phyloP scores from a whole-genome alignment of 1,140 invertebrate species.

The Brevipalpus yothersi region DNA sequence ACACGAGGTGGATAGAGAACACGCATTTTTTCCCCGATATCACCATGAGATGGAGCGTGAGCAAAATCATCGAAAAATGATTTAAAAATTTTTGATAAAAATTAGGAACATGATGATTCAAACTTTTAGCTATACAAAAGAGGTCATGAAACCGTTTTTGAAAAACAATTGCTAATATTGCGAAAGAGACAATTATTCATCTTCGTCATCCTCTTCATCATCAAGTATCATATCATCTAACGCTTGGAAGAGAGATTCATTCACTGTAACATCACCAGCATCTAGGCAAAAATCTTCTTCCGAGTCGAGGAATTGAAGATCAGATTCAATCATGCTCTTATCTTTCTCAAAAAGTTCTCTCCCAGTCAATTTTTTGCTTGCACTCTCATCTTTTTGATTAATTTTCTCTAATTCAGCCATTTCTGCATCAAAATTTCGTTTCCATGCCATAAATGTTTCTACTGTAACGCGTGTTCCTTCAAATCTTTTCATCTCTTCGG shows the following conservation, averaged over 20 bases:
- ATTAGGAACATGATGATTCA: no score
- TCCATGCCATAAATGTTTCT: constrained; percentile 88
- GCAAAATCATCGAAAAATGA: no score
- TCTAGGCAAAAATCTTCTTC: constrained; percentile 29
- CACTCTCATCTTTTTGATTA: constrained; percentile 26
- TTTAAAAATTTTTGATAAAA: no score
- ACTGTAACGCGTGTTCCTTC: constrained; percentile 57
- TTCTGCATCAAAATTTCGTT: constrained; percentile 72
- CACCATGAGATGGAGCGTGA: no score
- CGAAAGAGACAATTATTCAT: background rate
- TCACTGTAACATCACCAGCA: constrained; percentile 63
- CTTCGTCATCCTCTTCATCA: constrained; percentile 27
- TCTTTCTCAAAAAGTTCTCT: constrained; percentile 76
- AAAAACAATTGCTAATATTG: background rate
- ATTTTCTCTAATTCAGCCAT: constrained; percentile 40
- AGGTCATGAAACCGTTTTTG: no score
- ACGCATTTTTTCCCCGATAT: no score
- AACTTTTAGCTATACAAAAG: no score
- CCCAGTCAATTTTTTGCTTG: constrained; percentile 28
- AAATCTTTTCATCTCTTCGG: constrained; percentile 28
- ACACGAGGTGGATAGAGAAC: no score
- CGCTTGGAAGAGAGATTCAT: constrained; percentile 81
- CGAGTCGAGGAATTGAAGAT: constrained; percentile 79
- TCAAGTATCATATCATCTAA: constrained; percentile 63
- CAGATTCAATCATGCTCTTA: constrained; percentile 72